Base-by-base conservation (phyloP, 2,113 vertebrate species). In the Vulpes lagopus region DNA sequence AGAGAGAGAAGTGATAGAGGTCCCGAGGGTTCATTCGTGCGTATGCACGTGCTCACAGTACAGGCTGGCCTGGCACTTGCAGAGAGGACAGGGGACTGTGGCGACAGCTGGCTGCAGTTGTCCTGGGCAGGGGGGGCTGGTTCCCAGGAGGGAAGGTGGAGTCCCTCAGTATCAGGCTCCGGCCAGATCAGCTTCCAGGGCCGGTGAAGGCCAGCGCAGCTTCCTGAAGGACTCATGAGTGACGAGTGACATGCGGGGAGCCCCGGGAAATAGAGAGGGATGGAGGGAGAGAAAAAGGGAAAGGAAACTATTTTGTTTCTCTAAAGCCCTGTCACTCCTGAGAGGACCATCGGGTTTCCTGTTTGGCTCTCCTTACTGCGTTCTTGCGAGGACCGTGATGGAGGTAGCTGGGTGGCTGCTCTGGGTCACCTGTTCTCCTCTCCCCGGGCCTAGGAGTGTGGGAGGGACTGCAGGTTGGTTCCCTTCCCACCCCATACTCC, bases 371-470 rank as follows among this genome's bases (percentile, higher is more conserved):
- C 38, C 71, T 43, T 65, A 49, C 53, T 20, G 1, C 2, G 1
- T 6, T 59, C 51, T 1, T 1, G 3, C 5, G 3, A 43, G n/a
- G 51, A n/a, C 32, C 2, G 35, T 32, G 59, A 15, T 11, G 22
- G 35, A 3, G 38, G 22, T 27, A 20, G 30, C 57, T 53, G 73
- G 79, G 43, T 10, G 15, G 25, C 19, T 22, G 49, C 74, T 51
- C 5, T 8, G n/a, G 20, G 62, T n/a, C 23, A 8, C 80, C 27
- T 0, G 1, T 32, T 65, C 38, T 85, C 12, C 30, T 15, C n/a
- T 74, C n/a, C 53, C 51, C 11, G 1, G 32, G 51, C 30, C 64
- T 11, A 20, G 90, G 27, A 82, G 23, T 27, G 14, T 3, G 23
- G 62, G n/a, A 91, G 5, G 65, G 60, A 25, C 25, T 59, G 43